Conservation (phyloP, 2,797 vertebrate species). For the Pygocentrus nattereri region DNA sequence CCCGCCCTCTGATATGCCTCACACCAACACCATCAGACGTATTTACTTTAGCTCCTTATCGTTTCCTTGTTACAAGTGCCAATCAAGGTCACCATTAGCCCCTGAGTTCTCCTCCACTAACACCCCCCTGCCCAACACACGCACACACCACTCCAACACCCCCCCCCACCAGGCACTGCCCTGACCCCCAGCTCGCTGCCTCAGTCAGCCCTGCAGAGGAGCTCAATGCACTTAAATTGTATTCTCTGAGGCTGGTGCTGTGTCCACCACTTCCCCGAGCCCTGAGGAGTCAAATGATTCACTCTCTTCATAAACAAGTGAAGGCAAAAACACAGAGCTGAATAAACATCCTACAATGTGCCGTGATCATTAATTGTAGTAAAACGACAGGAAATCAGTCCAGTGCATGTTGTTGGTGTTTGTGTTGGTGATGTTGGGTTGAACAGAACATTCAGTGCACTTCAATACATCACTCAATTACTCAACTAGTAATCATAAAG, state of each 20-base stretch:
- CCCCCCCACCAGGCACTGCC: conserved; percentile 26
- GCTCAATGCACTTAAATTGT: neutral
- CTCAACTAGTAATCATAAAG: too few species aligned
- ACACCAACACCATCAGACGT: conserved; percentile 56
- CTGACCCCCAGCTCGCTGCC: conserved; percentile 19
- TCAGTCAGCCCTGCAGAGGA: conserved; percentile 10
- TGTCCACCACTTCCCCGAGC: neutral
- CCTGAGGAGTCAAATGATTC: conserved; percentile 3
- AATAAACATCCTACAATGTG: conserved; percentile 24
- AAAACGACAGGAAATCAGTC: neutral
- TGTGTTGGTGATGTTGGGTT: neutral
- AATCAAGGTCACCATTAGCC: conserved; percentile 53
- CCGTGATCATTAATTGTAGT: neutral
- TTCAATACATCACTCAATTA: too few species aligned
- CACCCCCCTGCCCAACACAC: conserved; percentile 34
- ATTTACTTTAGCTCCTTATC: conserved; percentile 61
- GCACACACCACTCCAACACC: conserved; percentile 56
- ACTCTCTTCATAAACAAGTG: conserved; percentile 31
- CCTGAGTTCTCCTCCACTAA: conserved; percentile 1
- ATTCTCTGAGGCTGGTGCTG: neutral
- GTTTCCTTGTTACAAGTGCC: conserved; percentile 49
- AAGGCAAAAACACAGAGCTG: conserved; percentile 8
- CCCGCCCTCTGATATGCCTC: conserved; percentile 37
- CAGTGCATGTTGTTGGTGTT: neutral
- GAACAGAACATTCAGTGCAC: too few species aligned